Evolutionary conservation across 2,888 invertebrate species (phyloP), one percentile per base, ranked within the genome.

Genomic region (Tachina fera): DNA sequence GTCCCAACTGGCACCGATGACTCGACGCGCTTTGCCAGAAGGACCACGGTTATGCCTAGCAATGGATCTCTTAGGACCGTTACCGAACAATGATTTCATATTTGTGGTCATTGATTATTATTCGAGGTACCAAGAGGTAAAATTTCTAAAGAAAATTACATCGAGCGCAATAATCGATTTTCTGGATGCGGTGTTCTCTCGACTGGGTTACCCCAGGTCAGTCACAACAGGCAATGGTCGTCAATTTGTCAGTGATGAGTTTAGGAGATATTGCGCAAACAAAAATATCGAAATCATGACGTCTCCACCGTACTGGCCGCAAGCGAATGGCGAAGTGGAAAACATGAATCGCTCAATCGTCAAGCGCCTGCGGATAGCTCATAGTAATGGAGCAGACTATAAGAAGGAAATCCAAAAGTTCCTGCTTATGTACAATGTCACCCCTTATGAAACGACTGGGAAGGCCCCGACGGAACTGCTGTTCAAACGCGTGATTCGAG

Each of bases 401-500:
- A 84, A 77, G 22, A 81, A 85, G 16, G 83, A 87, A 47, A 75
- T 85, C 6, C 70, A 63, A 56, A 82, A 79, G 14, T 84, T 81
- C 45, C 49, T 70, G 45, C 58, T 78, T 1, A 78, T 78, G 77
- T 81, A 78, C 31, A 31, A 31, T 31, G 31, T 31, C 31, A 31
- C 31, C 31, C 31, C 31, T 31, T 4, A 31, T 31, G 83, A 86
- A 56, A 86, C 79, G 51, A 87, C 86, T 16, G 87, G 85, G 13
- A 85, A 79, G 61, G 75, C 87, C 6, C 85, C 82, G 53, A 65
- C 74, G 19, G 83, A 87, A 56, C 74, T 87, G 9, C 19, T 86
- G 4, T 80, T 86, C 19, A 84, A 87, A 8, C 58, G 83, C 11
- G 39, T 67, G 22, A 80, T 85, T 47, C 71, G 79, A 58, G 82